Conservation (phyloP, 2,797 vertebrate genomes). For the Betta splendens region DNA sequence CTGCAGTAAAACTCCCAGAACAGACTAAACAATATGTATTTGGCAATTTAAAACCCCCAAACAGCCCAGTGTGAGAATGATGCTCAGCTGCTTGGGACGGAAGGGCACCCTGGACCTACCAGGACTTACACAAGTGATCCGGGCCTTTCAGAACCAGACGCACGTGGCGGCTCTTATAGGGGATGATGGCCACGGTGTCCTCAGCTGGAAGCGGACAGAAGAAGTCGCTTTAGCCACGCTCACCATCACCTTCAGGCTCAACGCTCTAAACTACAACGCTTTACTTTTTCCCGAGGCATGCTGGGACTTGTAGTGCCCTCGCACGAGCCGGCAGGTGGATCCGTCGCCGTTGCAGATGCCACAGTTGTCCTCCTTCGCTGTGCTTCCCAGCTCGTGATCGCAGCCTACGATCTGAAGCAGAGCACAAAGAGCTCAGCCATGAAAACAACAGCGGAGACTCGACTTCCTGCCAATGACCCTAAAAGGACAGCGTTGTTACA, state of each 20-base stretch:
- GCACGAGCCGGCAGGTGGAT: constrained; percentile 93
- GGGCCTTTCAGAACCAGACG: constrained; percentile 94
- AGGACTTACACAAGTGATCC: constrained; percentile 97
- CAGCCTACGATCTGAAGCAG: constrained; percentile 91
- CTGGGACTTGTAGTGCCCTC: constrained; percentile 95
- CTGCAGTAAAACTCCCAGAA: constrained; percentile 17
- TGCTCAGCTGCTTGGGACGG: constrained; percentile 65
- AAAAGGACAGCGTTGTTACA: background rate
- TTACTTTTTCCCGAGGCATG: constrained; percentile 91
- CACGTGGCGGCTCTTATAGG: constrained; percentile 92
- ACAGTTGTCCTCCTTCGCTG: constrained; percentile 95
- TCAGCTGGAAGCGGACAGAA: constrained; percentile 79
- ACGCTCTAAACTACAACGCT: constrained; percentile 11
- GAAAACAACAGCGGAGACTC: background rate
- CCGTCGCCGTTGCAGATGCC: constrained; percentile 95
- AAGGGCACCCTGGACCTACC: constrained; percentile 83
- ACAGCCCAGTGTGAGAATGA: constrained; percentile 29
- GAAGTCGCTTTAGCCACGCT: no score
- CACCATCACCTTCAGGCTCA: background rate
- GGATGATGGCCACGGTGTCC: constrained; percentile 89
- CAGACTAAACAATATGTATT: constrained; percentile 20
- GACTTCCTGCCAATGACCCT: no score
- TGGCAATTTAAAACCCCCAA: constrained; percentile 19
- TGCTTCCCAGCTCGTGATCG: constrained; percentile 93
- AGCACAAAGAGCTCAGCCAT: background rate